A percentile compares a stretch with the other conserved stretches of the same genome.
Conservation (phyloP, 2,113 vertebrate genomes). For the Parus major region DNA sequence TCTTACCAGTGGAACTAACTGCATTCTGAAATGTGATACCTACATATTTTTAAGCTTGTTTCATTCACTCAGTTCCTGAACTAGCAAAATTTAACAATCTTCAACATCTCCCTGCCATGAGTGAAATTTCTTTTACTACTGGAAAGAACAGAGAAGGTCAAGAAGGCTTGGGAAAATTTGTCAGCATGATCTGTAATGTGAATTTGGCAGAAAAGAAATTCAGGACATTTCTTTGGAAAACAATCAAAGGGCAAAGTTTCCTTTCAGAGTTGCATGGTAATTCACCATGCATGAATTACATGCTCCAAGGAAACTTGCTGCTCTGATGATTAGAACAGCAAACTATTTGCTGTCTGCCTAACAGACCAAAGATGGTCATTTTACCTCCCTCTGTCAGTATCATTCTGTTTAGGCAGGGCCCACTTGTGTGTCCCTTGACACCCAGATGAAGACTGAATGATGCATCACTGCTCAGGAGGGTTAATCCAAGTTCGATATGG, state of each 20-base stretch:
- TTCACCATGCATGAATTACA: constrained; percentile 43
- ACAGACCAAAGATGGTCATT: constrained; percentile 46
- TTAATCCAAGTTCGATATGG: neutral
- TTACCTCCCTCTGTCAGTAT: neutral
- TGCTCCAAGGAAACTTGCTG: constrained; percentile 3
- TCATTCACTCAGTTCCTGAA: constrained; percentile 23
- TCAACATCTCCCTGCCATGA: neutral
- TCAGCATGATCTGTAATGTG: constrained; percentile 30
- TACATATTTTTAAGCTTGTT: constrained; percentile 22
- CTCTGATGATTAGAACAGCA: constrained; percentile 8
- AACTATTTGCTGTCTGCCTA: constrained; percentile 29
- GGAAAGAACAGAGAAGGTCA: constrained; percentile 49
- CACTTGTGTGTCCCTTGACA: neutral
- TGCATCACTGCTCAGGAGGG: neutral
- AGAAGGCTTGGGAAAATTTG: constrained; percentile 65
- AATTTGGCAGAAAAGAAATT: constrained; percentile 61
- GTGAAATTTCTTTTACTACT: constrained; percentile 43
- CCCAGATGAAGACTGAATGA: neutral
- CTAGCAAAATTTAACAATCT: constrained; percentile 39
- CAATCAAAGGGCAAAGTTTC: constrained; percentile 66
- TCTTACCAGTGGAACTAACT: neutral
- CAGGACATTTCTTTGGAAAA: constrained; percentile 65
- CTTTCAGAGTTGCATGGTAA: constrained; percentile 32
- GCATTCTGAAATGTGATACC: neutral
- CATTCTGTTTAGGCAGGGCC: neutral